phyloP scores from a whole-genome alignment of 1,140 invertebrate species.

The Drosophila varians region DNA sequence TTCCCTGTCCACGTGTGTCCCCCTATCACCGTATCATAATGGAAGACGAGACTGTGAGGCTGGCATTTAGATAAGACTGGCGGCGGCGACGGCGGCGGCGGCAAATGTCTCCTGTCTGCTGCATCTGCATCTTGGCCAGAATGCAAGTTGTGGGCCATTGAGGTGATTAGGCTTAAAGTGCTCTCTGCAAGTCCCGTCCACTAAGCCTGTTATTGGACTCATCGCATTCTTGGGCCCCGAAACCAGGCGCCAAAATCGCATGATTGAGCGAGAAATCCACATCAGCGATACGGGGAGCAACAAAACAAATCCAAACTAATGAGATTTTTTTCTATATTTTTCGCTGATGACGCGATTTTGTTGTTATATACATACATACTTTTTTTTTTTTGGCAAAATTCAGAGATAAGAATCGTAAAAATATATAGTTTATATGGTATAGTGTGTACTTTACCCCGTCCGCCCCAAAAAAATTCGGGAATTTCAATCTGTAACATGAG shows the following conservation, averaged over 20 bases:
- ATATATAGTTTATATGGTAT: constrained; percentile 1
- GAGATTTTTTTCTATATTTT: constrained; percentile 55
- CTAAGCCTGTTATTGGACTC: constrained; percentile 18
- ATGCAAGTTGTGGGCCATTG: constrained; percentile 65
- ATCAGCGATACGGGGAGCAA: constrained; percentile 43
- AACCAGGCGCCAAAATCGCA: constrained; percentile 52
- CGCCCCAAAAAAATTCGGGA: neutral
- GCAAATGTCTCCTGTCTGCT: constrained; percentile 27
- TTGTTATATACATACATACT: neutral
- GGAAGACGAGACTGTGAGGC: constrained; percentile 84
- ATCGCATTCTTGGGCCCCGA: constrained; percentile 10
- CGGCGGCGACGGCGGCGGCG: constrained; percentile 25
- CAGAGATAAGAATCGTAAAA: constrained; percentile 55
- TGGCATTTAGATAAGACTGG: constrained; percentile 83
- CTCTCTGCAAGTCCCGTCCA: constrained; percentile 14
- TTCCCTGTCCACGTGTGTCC: constrained; percentile 59
- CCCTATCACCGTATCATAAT: constrained; percentile 83
- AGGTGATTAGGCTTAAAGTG: constrained; percentile 76
- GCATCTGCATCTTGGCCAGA: constrained; percentile 34
- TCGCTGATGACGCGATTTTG: constrained; percentile 54
- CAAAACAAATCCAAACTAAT: constrained; percentile 59
- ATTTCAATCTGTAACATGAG: constrained; percentile 64
- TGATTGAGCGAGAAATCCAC: constrained; percentile 47
- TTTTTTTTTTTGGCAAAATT: constrained; percentile 45
- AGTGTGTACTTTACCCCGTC: neutral